These are phyloP conservation scores for Etheostoma cragini DNA, from an alignment of 2,113 vertebrate species.

Conservation along the genomic window DNA sequence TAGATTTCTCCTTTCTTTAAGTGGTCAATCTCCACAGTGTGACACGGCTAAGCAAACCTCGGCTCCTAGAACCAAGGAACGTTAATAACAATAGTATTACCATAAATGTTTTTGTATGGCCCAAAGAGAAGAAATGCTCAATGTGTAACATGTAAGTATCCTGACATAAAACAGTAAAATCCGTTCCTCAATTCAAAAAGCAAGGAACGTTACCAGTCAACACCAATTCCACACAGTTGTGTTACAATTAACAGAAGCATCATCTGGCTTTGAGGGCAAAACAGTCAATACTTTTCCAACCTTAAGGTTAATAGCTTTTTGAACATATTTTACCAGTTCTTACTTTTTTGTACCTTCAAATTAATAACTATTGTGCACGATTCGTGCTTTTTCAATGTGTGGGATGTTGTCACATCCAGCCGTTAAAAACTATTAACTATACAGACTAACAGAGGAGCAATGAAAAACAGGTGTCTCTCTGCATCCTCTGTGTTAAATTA, in stretches of 20 bases:
- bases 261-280: background rate
- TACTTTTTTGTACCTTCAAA: background rate
- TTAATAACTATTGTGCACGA: too few relatives aligned
- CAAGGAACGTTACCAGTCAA: background rate
- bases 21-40: background rate
- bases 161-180: background rate
- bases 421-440: conserved; percentile 62
- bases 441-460: conserved; percentile 31
- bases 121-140: background rate
- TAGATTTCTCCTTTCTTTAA: background rate
- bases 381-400: background rate
- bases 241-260: background rate
- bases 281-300: background rate
- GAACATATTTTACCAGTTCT: background rate
- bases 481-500: conserved; percentile 60
- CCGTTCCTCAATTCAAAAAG: too few relatives aligned
- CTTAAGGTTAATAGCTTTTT: background rate
- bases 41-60: too few relatives aligned
- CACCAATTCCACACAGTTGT: too few relatives aligned
- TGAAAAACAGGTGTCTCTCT: conserved; percentile 54
- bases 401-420: conserved; percentile 44
- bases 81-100: too few relatives aligned
- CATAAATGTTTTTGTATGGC: background rate
- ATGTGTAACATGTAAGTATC: too few relatives aligned
- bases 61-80: too few relatives aligned